Evolutionary conservation across 1,140 invertebrate genomes (phyloP).

Genomic region (Homalodisca vitripennis): DNA sequence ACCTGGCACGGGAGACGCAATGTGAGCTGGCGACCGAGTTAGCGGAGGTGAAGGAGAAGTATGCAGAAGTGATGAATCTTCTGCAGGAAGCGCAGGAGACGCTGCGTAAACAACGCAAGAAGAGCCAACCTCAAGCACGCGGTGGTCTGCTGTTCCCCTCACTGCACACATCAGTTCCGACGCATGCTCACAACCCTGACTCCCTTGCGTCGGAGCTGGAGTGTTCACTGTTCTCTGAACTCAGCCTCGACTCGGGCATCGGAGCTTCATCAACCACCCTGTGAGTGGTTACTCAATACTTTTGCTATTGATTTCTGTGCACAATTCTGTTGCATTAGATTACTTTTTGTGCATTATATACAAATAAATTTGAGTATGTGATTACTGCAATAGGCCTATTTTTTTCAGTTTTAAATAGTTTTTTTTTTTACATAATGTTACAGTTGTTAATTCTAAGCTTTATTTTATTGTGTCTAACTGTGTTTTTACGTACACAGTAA

Average conservation of each 20-base stretch:
- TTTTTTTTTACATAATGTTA: no score
- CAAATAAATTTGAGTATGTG: no score
- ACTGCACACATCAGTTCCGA: constrained; percentile 44
- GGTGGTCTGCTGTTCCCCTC: constrained; percentile 58
- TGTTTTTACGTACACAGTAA: no score
- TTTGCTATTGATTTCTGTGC: no score
- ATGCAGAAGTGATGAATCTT: constrained; percentile 73
- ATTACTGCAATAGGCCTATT: no score
- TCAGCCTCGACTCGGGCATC: constrained; percentile 79
- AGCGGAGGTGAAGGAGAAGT: constrained; percentile 81
- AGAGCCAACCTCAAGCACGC: constrained; percentile 64
- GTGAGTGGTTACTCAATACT: no score
- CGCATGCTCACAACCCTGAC: constrained; percentile 56
- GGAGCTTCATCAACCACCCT: constrained; percentile 44
- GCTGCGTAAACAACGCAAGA: constrained; percentile 71
- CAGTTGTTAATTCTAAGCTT: no score
- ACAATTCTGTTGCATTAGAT: no score
- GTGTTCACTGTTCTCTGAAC: constrained; percentile 80
- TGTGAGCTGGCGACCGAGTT: constrained; percentile 86
- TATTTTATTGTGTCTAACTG: no score
- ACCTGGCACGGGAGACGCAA: constrained; percentile 88
- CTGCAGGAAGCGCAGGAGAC: constrained; percentile 88
- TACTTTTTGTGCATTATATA: no score
- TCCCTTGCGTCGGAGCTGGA: constrained; percentile 88
- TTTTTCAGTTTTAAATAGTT: no score